phyloP scores from a whole-genome alignment of 2,888 invertebrate species.

The Drosophila mettleri region DNA sequence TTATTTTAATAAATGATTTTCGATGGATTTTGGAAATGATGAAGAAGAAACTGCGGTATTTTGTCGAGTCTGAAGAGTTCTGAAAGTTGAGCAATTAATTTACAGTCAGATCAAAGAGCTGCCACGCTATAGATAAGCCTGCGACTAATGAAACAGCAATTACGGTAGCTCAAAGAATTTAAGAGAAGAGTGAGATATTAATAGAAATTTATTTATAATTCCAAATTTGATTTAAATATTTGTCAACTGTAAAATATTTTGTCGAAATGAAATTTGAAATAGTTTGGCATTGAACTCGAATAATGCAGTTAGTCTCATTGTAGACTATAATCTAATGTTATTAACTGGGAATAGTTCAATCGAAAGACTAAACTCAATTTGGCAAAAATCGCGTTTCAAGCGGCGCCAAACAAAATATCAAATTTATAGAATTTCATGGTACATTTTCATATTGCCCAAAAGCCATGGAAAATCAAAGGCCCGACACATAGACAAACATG shows the following conservation, averaged over 20 bases:
- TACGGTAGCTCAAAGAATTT: constrained; percentile 5
- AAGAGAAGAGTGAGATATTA: neutral
- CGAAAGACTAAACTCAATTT: constrained; percentile 64
- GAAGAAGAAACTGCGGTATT: constrained; percentile 50
- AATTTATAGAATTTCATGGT: constrained; percentile 71
- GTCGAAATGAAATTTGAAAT: neutral
- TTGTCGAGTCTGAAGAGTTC: constrained; percentile 41
- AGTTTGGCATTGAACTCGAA: constrained; percentile 9
- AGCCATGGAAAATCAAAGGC: constrained; percentile 56
- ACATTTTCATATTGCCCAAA: constrained; percentile 28
- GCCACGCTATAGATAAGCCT: constrained; percentile 32
- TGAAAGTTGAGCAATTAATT: constrained; percentile 49
- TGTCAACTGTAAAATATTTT: neutral
- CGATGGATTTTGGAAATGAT: constrained; percentile 60
- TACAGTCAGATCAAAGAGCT: constrained; percentile 46
- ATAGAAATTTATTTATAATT: neutral
- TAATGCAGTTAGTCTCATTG: constrained; percentile 26
- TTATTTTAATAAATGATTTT: constrained; percentile 78
- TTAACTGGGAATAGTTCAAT: constrained; percentile 38
- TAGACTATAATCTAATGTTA: constrained; percentile 38
- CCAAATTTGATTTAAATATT: neutral
- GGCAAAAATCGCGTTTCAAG: constrained; percentile 52
- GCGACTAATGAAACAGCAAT: constrained; percentile 12
- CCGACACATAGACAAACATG: constrained; percentile 24
- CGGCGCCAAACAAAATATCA: constrained; percentile 64